A percentile compares a stretch with the other conserved stretches of the same genome.
phyloP scores from a whole-genome alignment of 2,888 invertebrate genomes.

The Leptarthrus brevirostris region DNA sequence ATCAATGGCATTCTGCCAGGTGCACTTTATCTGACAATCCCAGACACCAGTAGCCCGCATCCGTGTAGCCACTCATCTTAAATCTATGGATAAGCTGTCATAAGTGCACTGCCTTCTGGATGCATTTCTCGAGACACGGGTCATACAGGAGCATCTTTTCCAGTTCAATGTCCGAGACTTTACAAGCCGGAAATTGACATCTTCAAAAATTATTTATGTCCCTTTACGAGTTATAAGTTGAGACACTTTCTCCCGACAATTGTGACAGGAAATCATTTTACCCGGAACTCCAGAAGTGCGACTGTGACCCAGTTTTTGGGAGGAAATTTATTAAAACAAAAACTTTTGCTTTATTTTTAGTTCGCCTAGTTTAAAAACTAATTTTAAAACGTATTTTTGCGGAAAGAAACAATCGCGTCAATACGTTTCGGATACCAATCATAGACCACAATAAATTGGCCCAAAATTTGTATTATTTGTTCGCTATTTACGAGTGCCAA shows the following conservation, averaged over 20 bases:
- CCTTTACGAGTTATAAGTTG: background rate
- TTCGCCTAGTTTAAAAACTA: slow-evolving; percentile 37
- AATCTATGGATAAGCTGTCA: slow-evolving; percentile 23
- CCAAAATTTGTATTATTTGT: slow-evolving; percentile 38
- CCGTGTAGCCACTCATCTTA: background rate
- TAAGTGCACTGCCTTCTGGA: slow-evolving; percentile 10
- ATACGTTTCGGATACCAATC: slow-evolving; percentile 17
- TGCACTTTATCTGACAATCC: slow-evolving; percentile 29
- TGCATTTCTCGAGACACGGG: background rate
- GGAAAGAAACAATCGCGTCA: background rate
- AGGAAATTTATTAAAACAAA: slow-evolving; percentile 1
- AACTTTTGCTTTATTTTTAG: slow-evolving; percentile 26
- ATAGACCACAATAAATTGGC: slow-evolving; percentile 21
- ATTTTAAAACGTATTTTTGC: slow-evolving; percentile 9
- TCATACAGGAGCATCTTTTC: background rate
- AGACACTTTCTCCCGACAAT: background rate
- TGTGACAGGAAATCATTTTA: background rate
- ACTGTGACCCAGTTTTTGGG: slow-evolving; percentile 16
- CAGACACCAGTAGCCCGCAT: slow-evolving; percentile 11
- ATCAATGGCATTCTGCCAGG: slow-evolving; percentile 30
- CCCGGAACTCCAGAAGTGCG: background rate
- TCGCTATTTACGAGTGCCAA: slow-evolving; percentile 15
- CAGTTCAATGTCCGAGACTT: slow-evolving; percentile 17
- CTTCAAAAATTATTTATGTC: slow-evolving; percentile 15
- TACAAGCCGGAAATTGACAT: slow-evolving; percentile 3